These are phyloP conservation scores for Podarcis cretensis DNA, from an alignment of 2,113 vertebrate genomes.

Conservation along the genomic window DNA sequence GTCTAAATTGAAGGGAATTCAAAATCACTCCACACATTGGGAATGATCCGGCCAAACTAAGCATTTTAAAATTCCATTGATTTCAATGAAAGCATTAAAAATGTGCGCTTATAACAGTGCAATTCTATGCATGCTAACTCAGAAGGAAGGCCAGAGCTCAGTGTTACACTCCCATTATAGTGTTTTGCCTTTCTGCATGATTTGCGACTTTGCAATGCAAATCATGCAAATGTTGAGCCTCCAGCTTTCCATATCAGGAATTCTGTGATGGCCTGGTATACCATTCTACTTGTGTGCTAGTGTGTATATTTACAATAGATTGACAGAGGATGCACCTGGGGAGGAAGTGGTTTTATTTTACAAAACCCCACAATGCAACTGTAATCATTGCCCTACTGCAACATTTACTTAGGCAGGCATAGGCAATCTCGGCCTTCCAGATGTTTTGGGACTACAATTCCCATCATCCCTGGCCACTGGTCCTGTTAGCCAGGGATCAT, in stretches of 20 bases:
- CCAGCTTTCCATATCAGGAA: background rate
- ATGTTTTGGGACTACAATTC: too few species aligned
- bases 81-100: background rate
- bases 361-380: background rate
- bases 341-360: background rate
- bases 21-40: background rate
- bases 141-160: background rate
- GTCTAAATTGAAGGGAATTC: background rate
- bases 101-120: background rate
- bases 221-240: background rate
- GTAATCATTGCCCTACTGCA: background rate
- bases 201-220: background rate
- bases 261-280: background rate
- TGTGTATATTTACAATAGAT: background rate
- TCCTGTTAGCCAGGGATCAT: too few species aligned
- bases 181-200: background rate
- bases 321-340: background rate
- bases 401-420: too few species aligned
- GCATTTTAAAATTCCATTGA: too few species aligned
- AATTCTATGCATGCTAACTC: background rate
- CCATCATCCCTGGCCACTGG: too few species aligned
- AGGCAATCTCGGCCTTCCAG: too few species aligned
- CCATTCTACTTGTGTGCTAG: background rate
- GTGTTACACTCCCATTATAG: background rate
- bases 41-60: background rate